These are phyloP conservation scores for Laothoe populi DNA, from an alignment of 2,888 invertebrate species.

Conservation along the genomic window DNA sequence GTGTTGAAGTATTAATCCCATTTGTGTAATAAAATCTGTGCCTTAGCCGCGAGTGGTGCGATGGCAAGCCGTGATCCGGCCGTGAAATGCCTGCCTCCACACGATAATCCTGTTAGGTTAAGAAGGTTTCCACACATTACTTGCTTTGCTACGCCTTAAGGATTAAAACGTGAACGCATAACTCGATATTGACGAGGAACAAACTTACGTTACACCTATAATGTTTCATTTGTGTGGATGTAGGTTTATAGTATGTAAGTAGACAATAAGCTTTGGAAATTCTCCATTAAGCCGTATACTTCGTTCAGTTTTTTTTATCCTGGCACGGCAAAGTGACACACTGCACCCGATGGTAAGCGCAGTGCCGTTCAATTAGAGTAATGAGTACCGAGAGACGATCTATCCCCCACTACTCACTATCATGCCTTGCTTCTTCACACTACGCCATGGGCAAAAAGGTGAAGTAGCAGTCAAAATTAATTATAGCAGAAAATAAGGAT, in stretches of 20 bases:
- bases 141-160: constrained; percentile 88
- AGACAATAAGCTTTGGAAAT: too few species aligned
- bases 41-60: constrained; percentile 68
- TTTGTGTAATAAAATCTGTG: constrained; percentile 85
- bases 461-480: too few species aligned
- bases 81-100: constrained; percentile 86
- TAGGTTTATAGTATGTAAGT: background rate
- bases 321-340: too few species aligned
- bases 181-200: constrained; percentile 60
- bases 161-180: constrained; percentile 84
- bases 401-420: too few species aligned
- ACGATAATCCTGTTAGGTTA: constrained; percentile 90
- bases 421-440: too few species aligned
- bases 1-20: constrained; percentile 79
- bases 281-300: too few species aligned
- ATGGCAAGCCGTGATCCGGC: constrained; percentile 82
- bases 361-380: too few species aligned
- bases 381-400: too few species aligned
- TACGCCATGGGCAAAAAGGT: too few species aligned
- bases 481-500: too few species aligned
- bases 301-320: too few species aligned
- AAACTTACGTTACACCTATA: constrained; percentile 39
- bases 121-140: constrained; percentile 90
- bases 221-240: constrained; percentile 6
- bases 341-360: too few species aligned